These are phyloP conservation scores for Heliothis virescens DNA, from an alignment of 1,140 invertebrate genomes.

Conservation along the genomic window DNA sequence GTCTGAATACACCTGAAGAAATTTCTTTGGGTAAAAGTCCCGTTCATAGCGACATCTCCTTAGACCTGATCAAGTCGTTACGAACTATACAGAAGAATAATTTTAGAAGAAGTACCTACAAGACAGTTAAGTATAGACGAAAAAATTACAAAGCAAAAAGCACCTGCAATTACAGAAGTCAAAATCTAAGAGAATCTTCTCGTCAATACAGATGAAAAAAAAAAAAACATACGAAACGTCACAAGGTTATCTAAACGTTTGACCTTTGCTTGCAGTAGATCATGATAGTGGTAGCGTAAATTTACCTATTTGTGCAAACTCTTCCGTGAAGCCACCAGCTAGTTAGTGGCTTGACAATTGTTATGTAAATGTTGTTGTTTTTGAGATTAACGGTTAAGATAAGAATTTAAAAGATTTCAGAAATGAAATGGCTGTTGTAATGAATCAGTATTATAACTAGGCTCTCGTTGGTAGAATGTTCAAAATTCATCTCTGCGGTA, in stretches of 20 bases:
- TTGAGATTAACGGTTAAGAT: constrained; percentile 3
- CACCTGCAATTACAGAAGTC: background rate
- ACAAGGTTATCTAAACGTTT: constrained; percentile 57
- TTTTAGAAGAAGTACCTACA: no score
- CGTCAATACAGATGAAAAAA: background rate
- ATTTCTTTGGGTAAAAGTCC: no score
- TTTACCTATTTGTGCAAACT: constrained; percentile 34
- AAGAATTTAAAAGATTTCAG: background rate
- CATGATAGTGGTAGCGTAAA: constrained; percentile 42
- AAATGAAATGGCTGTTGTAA: background rate
- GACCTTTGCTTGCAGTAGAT: constrained; percentile 57
- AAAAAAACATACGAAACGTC: constrained; percentile 18
- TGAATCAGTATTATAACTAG: background rate
- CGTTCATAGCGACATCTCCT: no score
- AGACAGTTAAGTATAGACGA: no score
- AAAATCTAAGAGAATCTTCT: background rate
- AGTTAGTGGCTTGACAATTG: constrained; percentile 10
- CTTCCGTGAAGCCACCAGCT: constrained; percentile 43
- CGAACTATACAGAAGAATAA: no score
- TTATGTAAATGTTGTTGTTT: constrained; percentile 7
- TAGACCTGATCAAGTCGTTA: no score
- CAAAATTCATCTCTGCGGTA: no score
- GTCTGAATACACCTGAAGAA: no score
- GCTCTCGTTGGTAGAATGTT: no score
- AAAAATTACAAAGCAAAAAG: background rate